Base-by-base conservation (phyloP, 2,888 invertebrate genomes). In the Eulithis prunata region DNA sequence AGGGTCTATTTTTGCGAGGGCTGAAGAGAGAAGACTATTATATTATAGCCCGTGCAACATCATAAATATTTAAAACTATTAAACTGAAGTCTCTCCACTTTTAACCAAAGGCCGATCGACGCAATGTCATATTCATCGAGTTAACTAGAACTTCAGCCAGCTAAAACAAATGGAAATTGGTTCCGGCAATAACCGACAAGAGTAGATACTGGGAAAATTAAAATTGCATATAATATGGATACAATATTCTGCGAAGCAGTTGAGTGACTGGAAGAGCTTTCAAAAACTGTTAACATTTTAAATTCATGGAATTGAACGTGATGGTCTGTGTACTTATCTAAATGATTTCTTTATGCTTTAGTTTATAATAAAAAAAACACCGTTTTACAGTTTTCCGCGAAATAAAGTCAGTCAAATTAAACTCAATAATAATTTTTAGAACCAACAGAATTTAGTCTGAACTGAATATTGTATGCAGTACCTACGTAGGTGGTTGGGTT, bases 21-120 rank as follows among this genome's bases (percentile, higher is more conserved):
- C n/a, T n/a, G n/a, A n/a, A n/a, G n/a, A 45, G 4, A 32, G 32
- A 32, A 32, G 32, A 45, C n/a, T n/a, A n/a, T n/a, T n/a, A n/a
- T 32, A 46, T n/a, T 7, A n/a, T 47, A 10, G 46, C 47, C 49
- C n/a, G 13, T 13, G 57, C 46, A 36, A 13, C n/a, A 14, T 57
- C 13, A 47, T 59, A 36, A 52, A 32, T 32, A 32, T 32, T 32
- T 32, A 3, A 32, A 32, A 32, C 32, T 32, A 32, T 32, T 32
- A 38, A 36, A 54, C 36, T 41, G 7, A 32, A 36, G 13, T 54
- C 32, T 21, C 36, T 49, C 13, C n/a, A 62, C 10, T 21, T 49
- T 21, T 55, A 43, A 43, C 56, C 51, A 62, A 56, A 49, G 51
- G 41, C 10, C 4, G 51, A 56, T 56, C 47, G 12, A 11, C 28